Percentiles rank a stretch among this genome's conserved stretches.
Evolutionary conservation across 2,888 invertebrate species (phyloP).

Genomic region (Notodonta dromedarius): DNA sequence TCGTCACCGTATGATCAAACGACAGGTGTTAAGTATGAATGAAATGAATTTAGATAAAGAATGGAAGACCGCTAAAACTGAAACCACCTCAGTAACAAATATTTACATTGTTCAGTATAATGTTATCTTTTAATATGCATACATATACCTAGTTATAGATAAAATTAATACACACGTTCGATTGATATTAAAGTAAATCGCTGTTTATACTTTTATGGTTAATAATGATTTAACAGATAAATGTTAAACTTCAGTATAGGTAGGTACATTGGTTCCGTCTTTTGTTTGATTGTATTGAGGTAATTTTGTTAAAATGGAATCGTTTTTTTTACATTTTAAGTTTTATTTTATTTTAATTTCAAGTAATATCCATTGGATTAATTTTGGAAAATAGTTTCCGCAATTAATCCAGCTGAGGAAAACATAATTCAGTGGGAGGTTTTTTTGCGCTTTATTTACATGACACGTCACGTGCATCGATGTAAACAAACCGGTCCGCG

Average conservation of each 20-base stretch:
- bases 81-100: conserved; percentile 19
- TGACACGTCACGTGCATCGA: conserved; percentile 71
- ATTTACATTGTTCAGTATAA: conserved; percentile 23
- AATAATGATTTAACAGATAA: not conserved
- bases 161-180: not conserved
- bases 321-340: too few species aligned
- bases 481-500: conserved; percentile 80
- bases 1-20: conserved; percentile 15
- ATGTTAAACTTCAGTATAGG: not conserved
- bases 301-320: conserved; percentile 6
- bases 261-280: conserved; percentile 6
- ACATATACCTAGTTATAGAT: not conserved
- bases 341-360: too few species aligned
- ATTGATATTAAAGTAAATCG: conserved; percentile 1
- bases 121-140: conserved; percentile 19
- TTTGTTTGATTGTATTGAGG: conserved; percentile 9
- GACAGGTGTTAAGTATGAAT: conserved; percentile 46
- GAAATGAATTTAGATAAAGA: conserved; percentile 29
- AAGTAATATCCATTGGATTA: too few species aligned
- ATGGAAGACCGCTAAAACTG: conserved; percentile 18
- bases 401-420: not conserved
- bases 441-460: conserved; percentile 55
- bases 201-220: not conserved
- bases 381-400: too few species aligned
- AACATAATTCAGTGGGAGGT: conserved; percentile 25